phyloP scores from a whole-genome alignment of 2,888 invertebrate genomes.

The Drosophila barbarae region DNA sequence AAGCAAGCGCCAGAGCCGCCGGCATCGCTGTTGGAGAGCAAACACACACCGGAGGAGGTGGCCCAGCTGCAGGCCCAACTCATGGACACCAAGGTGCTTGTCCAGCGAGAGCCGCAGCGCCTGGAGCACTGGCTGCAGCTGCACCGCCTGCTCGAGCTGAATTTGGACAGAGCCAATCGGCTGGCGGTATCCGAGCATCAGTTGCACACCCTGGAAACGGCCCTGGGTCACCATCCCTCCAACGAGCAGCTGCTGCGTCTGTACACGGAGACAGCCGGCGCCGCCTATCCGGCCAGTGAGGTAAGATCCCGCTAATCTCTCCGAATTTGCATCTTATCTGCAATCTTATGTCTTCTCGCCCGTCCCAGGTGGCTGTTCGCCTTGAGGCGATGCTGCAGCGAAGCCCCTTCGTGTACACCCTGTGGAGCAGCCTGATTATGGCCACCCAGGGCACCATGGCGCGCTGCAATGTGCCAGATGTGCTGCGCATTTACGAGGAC shows the following conservation, averaged over 20 bases:
- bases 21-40: not conserved
- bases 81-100: slow-evolving; percentile 16
- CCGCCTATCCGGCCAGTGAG: slow-evolving; percentile 83
- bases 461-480: slow-evolving; percentile 82
- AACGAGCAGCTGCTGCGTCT: slow-evolving; percentile 80
- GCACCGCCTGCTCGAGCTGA: slow-evolving; percentile 82
- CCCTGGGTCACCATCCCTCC: slow-evolving; percentile 82
- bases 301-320: slow-evolving; percentile 28
- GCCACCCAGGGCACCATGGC: slow-evolving; percentile 82
- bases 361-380: slow-evolving; percentile 81
- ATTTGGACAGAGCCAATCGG: slow-evolving; percentile 72
- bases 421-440: slow-evolving; percentile 78
- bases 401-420: slow-evolving; percentile 74
- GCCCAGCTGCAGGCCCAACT: slow-evolving; percentile 80
- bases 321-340: not conserved
- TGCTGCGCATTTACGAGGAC: slow-evolving; percentile 81
- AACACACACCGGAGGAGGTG: slow-evolving; percentile 80
- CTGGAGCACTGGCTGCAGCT: slow-evolving; percentile 83
- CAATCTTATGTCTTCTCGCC: not conserved
- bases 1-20: not conserved
- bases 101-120: slow-evolving; percentile 66
- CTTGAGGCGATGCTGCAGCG: slow-evolving; percentile 66
- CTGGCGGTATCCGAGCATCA: slow-evolving; percentile 81
- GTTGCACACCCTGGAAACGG: slow-evolving; percentile 83
- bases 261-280: slow-evolving; percentile 78